Percentiles rank a stretch among this genome's conserved stretches.
Conservation (phyloP, 2,113 vertebrate species). For the Odobenus rosmarus region DNA sequence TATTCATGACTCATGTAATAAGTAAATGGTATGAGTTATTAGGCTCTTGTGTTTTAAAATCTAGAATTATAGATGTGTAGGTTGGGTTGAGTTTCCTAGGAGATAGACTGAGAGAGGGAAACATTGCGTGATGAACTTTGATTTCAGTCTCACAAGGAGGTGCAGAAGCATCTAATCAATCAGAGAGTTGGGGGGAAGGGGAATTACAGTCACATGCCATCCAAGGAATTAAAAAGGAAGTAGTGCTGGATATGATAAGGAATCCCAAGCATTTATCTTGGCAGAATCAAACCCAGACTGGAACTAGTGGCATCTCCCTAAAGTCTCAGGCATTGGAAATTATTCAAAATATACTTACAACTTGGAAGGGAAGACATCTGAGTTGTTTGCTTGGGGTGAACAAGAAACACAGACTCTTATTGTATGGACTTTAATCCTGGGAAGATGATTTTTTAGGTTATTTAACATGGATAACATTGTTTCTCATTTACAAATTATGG, state of each 20-base stretch:
- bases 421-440: neutral
- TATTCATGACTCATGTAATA: neutral
- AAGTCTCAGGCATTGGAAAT: neutral
- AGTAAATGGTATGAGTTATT: neutral
- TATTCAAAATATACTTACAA: neutral
- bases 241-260: neutral
- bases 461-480: neutral
- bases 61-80: neutral
- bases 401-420: neutral
- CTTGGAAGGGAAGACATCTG: neutral
- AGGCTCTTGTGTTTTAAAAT: neutral
- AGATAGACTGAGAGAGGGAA: neutral
- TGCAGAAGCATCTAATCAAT: neutral
- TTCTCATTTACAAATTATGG: neutral
- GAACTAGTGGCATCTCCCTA: neutral
- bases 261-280: neutral
- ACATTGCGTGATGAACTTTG: neutral
- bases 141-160: neutral
- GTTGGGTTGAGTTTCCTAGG: neutral
- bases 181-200: neutral
- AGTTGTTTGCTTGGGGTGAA: neutral
- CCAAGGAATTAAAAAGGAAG: neutral
- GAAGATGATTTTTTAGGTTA: neutral
- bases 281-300: neutral
- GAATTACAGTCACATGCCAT: neutral